Evolutionary conservation across 2,113 vertebrate genomes (phyloP).

Genomic region (Cygnus atratus): DNA sequence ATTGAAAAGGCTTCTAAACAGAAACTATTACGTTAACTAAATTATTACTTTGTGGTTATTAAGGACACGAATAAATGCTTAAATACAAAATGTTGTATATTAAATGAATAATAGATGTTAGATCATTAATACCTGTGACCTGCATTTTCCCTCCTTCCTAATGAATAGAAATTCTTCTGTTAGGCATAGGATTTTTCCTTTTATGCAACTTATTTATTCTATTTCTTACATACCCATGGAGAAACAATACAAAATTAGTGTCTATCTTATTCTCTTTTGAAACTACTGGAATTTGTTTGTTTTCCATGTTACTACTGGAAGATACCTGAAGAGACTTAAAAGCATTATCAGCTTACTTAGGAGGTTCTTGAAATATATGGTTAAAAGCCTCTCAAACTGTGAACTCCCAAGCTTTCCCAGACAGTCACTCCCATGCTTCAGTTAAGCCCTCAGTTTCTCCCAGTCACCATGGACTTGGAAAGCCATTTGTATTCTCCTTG

Average conservation of each 20-base stretch:
- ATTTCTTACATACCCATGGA: background rate
- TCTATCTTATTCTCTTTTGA: background rate
- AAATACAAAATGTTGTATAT: background rate
- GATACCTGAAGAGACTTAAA: background rate
- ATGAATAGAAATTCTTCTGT: background rate
- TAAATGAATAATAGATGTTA: background rate
- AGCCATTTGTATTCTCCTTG: background rate
- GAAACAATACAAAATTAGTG: background rate
- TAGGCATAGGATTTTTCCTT: background rate
- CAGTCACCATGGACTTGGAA: background rate
- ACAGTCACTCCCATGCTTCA: background rate
- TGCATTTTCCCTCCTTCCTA: background rate
- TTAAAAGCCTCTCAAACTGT: background rate
- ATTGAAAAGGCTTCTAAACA: background rate
- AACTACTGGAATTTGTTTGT: background rate
- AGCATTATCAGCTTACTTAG: accelerated
- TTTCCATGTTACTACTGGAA: background rate
- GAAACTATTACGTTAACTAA: background rate
- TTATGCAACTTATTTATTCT: background rate
- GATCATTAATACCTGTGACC: background rate
- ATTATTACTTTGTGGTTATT: background rate
- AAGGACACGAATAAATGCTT: background rate
- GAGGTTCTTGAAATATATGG: background rate
- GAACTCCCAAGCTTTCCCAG: background rate
- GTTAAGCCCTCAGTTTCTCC: background rate